These are phyloP conservation scores for Anomalospiza imberbis DNA, from an alignment of 2,797 vertebrate species.

Conservation along the genomic window DNA sequence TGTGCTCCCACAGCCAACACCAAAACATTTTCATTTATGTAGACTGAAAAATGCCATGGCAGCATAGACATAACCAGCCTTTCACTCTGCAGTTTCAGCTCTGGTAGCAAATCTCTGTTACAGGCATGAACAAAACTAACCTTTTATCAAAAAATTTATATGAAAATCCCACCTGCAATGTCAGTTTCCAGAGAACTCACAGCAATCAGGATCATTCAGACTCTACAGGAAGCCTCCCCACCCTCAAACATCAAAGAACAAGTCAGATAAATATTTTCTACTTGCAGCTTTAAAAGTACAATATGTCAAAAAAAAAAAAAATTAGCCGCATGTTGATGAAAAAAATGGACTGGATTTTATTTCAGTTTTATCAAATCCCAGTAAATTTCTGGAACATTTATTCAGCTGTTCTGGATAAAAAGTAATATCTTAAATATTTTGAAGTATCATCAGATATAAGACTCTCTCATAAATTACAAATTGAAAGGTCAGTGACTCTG, in stretches of 20 bases:
- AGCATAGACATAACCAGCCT: neutral
- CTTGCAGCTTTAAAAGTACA: neutral
- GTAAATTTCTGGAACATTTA: slow-evolving; percentile 47
- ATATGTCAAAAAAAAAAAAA: neutral
- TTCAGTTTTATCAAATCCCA: slow-evolving; percentile 47
- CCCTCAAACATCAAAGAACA: neutral
- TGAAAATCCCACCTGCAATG: rapidly evolving
- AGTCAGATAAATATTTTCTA: neutral
- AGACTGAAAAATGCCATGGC: neutral
- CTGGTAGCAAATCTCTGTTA: neutral
- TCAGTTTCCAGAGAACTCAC: neutral
- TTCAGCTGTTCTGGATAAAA: slow-evolving; percentile 59
- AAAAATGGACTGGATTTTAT: neutral
- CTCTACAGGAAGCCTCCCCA: neutral
- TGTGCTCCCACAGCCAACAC: rapidly evolving
- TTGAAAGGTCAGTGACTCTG: slow-evolving; percentile 34
- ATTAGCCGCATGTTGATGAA: neutral
- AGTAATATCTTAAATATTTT: slow-evolving; percentile 34
- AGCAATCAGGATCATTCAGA: neutral
- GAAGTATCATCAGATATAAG: slow-evolving; percentile 32
- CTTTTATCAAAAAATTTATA: neutral
- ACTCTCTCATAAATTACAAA: slow-evolving; percentile 38
- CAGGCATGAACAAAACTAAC: neutral
- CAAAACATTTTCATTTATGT: neutral
- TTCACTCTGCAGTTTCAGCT: neutral